These are phyloP conservation scores for Osedax frankpressi DNA, from an alignment of 2,888 invertebrate genomes.

Conservation along the genomic window DNA sequence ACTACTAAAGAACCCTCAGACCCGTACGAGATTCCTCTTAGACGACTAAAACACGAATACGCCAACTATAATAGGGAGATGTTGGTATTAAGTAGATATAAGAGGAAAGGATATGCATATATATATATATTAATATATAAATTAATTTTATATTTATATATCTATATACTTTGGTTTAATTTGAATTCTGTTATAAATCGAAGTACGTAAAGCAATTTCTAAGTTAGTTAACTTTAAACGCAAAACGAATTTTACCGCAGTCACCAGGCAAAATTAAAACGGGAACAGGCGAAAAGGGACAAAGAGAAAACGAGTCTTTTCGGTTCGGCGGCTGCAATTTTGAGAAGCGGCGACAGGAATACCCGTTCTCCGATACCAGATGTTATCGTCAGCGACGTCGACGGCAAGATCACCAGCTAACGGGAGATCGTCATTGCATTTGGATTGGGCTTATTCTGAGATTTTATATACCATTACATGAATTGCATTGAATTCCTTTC, in stretches of 20 bases:
- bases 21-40: constrained; percentile 5
- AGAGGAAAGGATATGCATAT: too few relatives aligned
- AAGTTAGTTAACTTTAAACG: too few relatives aligned
- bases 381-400: neutral
- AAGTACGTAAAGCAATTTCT: too few relatives aligned
- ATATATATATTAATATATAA: too few relatives aligned
- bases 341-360: neutral
- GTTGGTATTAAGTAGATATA: neutral
- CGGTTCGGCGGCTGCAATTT: neutral
- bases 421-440: neutral
- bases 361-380: neutral
- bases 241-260: too few relatives aligned
- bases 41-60: constrained; percentile 13
- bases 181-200: too few relatives aligned
- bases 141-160: too few relatives aligned
- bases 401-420: neutral
- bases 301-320: neutral
- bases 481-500: too few relatives aligned
- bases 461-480: too few relatives aligned
- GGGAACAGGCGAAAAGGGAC: neutral
- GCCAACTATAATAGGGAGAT: constrained; percentile 1
- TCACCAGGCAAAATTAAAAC: neutral
- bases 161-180: too few relatives aligned
- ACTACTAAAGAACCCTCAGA: neutral
- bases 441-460: too few relatives aligned